Evolutionary conservation across 2,113 vertebrate species (phyloP), one percentile per base, ranked within the genome.

Genomic region (Odobenus rosmarus): DNA sequence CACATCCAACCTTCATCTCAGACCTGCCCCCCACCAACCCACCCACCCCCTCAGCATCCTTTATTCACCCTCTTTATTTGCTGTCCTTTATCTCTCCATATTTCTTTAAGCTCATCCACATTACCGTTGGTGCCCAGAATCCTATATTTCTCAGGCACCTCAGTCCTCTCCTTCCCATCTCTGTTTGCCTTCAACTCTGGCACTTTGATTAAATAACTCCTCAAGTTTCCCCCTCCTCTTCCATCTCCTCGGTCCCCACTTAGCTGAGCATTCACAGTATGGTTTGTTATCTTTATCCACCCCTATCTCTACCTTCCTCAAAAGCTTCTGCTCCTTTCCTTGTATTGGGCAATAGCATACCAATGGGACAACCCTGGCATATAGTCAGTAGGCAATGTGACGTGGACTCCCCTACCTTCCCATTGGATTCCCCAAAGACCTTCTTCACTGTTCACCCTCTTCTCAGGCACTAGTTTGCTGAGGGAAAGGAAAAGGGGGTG

Each of bases 301-400:
- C 39, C 33, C 5, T 90, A 26, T 61, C 28, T 92, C 31, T 53
- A 67, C 59, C 86, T 95, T 12, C 49, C 33, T 49, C 72, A 82
- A 94, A 81, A 93, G 16, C 23, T 76, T 86, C 84, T n/a, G 39
- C 31, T 95, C 67, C 23, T 51, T 95, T 91, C 46, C 46, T 76
- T 59, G 7, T 72, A 7, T 61, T 80, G 49, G 51, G 9, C 9
- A 59, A 31, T 6, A 61, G 39, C n/a, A 39, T 24, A 28, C 69
- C 83, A 67, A 49, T 31, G 33, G 92, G 11, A 82, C 14, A 31
- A 28, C 4, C 42, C 42, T 55, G 16, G 39, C n/a, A 69, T 7
- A 1, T 3, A 15, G 21, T 26, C n/a, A 90, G 28, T 10, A 55
- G 51, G 61, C 39, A 57, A 42, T 21, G 31, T 19, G 59, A 64